Evolutionary conservation across 1,140 invertebrate genomes (phyloP).

Genomic region (Helicoverpa zea): DNA sequence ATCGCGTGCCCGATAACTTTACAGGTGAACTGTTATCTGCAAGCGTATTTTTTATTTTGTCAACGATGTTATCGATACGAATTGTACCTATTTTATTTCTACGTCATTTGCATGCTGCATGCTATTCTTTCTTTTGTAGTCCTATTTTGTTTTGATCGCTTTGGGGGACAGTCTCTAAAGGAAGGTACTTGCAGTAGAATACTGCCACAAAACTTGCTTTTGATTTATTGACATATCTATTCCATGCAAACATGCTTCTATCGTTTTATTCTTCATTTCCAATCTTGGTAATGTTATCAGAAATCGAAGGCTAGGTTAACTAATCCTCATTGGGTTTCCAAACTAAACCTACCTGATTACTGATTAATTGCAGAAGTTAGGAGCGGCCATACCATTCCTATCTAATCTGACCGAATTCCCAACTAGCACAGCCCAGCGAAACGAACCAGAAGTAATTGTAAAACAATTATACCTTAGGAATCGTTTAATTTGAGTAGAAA

Average conservation of each 20-base stretch:
- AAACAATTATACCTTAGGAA: slow-evolving; percentile 18
- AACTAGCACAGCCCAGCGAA: neutral
- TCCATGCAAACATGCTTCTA: too few relatives aligned
- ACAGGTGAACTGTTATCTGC: slow-evolving; percentile 5
- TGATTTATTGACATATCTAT: too few relatives aligned
- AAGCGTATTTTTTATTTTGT: slow-evolving; percentile 19
- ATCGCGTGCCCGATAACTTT: slow-evolving; percentile 34
- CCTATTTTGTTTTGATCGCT: neutral
- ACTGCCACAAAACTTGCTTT: too few relatives aligned
- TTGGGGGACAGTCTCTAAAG: too few relatives aligned
- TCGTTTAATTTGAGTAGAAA: slow-evolving; percentile 10
- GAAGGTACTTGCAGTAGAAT: too few relatives aligned
- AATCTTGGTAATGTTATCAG: too few relatives aligned
- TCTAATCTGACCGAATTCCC: slow-evolving; percentile 29
- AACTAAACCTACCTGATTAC: neutral
- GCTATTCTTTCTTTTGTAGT: neutral
- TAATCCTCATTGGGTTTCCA: neutral
- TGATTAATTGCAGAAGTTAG: neutral
- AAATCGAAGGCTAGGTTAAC: too few relatives aligned
- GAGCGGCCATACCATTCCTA: neutral
- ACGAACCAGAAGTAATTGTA: slow-evolving; percentile 10
- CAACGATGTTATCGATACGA: slow-evolving; percentile 12
- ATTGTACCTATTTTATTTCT: slow-evolving; percentile 21
- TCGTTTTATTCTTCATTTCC: too few relatives aligned
- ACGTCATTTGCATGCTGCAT: slow-evolving; percentile 3